Base-by-base conservation (phyloP, 2,797 vertebrate species). In the Sorex maritimensis region DNA sequence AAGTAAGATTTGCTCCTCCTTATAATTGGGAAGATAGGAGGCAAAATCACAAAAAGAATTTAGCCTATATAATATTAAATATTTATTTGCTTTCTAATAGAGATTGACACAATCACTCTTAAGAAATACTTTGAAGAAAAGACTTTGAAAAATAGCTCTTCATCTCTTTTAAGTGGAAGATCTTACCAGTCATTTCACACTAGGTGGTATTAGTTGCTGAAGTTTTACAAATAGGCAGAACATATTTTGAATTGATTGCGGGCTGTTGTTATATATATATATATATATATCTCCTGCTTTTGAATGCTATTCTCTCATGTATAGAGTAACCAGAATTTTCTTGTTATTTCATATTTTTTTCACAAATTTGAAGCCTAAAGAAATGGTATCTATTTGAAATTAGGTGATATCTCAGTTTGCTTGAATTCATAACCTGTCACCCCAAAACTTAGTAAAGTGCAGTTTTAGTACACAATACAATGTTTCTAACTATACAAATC, bases 21-120 rank as follows among this genome's bases (percentile, higher is more conserved):
- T 94, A 68, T 95, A 89, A 94, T 77, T 93, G 82, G 69, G 79
- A 75, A 38, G 24, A 81, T 34, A 86, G 55, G 49, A 93, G 84
- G 69, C 93, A 61, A 95, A 93, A 72, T 19, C 63, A 10, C 67
- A 93, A n/a, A n/a, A 86, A 84, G 68, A 95, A 91, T 92, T 89
- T 94, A 92, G 5, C 61, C 67, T 46, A 84, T 44, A 10, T 90
- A 89, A 88, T 77, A 96, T 93, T 91, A 94, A 94, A 92, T 93
- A 95, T 92, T 96, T 94, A 91, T 94, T 96, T 95, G 34, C 78
- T 34, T 92, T 91, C 81, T 94, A 78, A 91, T 91, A n/a, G 85
- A 41, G 46, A 90, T 34, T 89, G 81, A 86, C 94, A 65, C 71
- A 74, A 87, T 94, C 94, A 89, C 89, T 93, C 83, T 92, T 75